Conservation (phyloP, 2,888 invertebrate species). For the Tigriopus californicus region DNA sequence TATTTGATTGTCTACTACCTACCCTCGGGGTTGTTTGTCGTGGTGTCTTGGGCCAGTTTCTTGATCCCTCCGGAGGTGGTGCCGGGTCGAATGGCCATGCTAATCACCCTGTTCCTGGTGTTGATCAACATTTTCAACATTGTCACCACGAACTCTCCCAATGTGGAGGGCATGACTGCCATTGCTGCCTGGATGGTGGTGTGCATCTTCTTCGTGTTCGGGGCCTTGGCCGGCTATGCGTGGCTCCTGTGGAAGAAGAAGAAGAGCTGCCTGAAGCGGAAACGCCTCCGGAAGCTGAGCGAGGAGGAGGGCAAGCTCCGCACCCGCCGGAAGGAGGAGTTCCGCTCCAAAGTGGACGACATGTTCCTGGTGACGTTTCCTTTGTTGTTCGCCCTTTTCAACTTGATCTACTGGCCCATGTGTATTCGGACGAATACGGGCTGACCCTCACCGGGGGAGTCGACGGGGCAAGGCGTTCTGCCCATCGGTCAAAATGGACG, state of each 20-base stretch:
- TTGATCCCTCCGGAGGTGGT: conserved; percentile 44
- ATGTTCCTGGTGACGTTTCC: conserved; percentile 13
- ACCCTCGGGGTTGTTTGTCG: conserved; percentile 42
- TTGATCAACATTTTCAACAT: conserved; percentile 16
- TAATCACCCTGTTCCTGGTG: conserved; percentile 15
- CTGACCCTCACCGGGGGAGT: background rate
- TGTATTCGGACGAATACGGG: conserved; percentile 1
- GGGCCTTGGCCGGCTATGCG: conserved; percentile 13
- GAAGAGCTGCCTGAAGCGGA: conserved; percentile 12
- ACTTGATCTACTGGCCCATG: conserved; percentile 12
- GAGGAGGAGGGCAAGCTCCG: conserved; percentile 10
- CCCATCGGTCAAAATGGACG: background rate
- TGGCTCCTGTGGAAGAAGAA: conserved; percentile 15
- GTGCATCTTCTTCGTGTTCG: conserved; percentile 15
- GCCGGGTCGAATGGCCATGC: conserved; percentile 41
- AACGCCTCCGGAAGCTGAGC: conserved; percentile 3
- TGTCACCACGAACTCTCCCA: conserved; percentile 14
- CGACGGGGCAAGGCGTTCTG: background rate
- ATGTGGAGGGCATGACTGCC: conserved; percentile 15
- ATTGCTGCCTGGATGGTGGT: conserved; percentile 16
- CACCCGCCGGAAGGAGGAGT: conserved; percentile 2
- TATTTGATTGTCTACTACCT: conserved; percentile 28
- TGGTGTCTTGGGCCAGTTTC: conserved; percentile 46
- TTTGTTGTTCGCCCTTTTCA: conserved; percentile 7
- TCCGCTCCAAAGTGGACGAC: conserved; percentile 11